Evolutionary conservation across 2,797 vertebrate genomes (phyloP).

Genomic region (Pangasius djambal): DNA sequence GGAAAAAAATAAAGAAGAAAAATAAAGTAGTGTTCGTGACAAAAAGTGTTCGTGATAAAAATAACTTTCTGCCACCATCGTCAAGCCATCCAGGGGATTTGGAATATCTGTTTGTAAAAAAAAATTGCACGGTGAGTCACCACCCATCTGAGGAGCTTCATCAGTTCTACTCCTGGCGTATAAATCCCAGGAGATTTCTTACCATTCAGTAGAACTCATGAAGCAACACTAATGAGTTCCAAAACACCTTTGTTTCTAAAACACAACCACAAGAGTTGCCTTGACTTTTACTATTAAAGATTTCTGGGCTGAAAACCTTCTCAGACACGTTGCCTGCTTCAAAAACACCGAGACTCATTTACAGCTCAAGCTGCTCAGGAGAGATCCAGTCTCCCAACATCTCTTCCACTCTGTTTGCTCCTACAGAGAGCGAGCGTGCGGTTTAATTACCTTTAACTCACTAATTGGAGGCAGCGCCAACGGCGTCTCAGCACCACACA

Average conservation of each 20-base stretch:
- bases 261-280: neutral
- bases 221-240: neutral
- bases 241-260: neutral
- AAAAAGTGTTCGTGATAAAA: neutral
- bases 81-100: neutral
- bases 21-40: neutral
- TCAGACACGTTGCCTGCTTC: neutral
- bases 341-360: neutral
- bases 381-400: slow-evolving; percentile 18
- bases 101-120: neutral
- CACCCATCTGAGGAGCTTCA: neutral
- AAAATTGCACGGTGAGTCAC: neutral
- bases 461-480: slow-evolving; percentile 26
- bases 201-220: neutral
- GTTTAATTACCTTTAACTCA: slow-evolving; percentile 54
- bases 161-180: neutral
- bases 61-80: neutral
- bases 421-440: slow-evolving; percentile 14
- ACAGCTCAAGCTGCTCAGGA: slow-evolving; percentile 25
- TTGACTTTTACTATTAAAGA: neutral
- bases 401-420: slow-evolving; percentile 18
- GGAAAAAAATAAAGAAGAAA: too few relatives aligned
- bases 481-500: neutral
- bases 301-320: neutral
- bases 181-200: neutral